A percentile compares a stretch with the other conserved stretches of the same genome.
These are phyloP conservation scores for Aricia artaxerxes DNA, from an alignment of 2,888 invertebrate genomes.

Conservation along the genomic window DNA sequence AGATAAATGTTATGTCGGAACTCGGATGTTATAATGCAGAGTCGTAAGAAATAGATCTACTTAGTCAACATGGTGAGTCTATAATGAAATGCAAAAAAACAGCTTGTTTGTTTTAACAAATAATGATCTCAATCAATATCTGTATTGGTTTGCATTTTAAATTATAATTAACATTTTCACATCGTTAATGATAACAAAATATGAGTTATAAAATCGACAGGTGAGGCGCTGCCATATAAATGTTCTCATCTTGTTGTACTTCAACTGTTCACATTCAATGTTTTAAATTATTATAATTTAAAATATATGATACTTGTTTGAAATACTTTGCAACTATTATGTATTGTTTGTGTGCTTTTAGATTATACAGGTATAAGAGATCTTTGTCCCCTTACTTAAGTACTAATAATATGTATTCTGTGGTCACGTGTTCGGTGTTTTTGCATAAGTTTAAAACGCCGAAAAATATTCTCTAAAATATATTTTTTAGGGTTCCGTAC, in stretches of 20 bases:
- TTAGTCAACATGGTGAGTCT: not conserved
- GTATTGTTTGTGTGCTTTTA: too few species aligned
- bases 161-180: slow-evolving; percentile 76
- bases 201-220: slow-evolving; percentile 75
- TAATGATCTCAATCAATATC: slow-evolving; percentile 15
- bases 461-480: too few species aligned
- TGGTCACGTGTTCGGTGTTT: too few species aligned
- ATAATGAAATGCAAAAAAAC: slow-evolving; percentile 64
- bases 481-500: too few species aligned
- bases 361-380: too few species aligned
- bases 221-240: slow-evolving; percentile 55
- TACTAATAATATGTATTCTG: too few species aligned
- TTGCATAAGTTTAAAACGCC: too few species aligned
- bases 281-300: not conserved
- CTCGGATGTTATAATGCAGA: not conserved
- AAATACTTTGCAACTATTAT: not conserved
- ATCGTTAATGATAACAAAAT: slow-evolving; percentile 57
- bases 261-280: not conserved
- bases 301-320: not conserved
- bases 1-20: not conserved
- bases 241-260: slow-evolving; percentile 3
- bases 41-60: not conserved
- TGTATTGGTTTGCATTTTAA: slow-evolving; percentile 62
- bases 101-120: slow-evolving; percentile 9
- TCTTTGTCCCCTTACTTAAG: too few species aligned